Conservation (phyloP, 2,888 invertebrate species). For the Tachina lurida region DNA sequence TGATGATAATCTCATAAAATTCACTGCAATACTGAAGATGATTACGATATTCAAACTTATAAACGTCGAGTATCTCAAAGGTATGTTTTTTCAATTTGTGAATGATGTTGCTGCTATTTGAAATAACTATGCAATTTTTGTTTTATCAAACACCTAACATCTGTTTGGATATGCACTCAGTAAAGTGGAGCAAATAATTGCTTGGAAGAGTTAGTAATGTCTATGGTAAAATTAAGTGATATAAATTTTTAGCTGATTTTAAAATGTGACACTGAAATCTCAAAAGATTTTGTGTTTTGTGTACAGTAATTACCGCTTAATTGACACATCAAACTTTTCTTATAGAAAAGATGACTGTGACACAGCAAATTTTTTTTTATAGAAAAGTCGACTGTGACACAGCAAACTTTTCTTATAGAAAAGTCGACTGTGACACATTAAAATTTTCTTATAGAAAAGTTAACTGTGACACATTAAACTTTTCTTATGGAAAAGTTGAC, state of each 20-base stretch:
- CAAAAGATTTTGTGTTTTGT: not conserved
- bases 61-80: slow-evolving; percentile 16
- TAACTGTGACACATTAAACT: no score
- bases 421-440: no score
- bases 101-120: slow-evolving; percentile 18
- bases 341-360: no score
- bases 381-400: no score
- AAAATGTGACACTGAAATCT: not conserved
- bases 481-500: no score
- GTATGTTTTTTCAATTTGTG: slow-evolving; percentile 12
- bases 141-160: slow-evolving; percentile 14
- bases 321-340: no score
- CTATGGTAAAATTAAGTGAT: not conserved
- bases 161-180: slow-evolving; percentile 16
- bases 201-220: slow-evolving; percentile 5
- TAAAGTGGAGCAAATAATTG: not conserved
- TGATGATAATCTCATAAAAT: slow-evolving; percentile 5
- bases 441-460: no score
- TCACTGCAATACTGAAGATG: not conserved
- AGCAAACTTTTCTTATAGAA: no score
- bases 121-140: slow-evolving; percentile 25
- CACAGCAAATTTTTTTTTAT: no score
- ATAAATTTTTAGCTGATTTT: not conserved
- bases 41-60: not conserved
- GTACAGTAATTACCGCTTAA: no score